Conservation (phyloP, 2,797 vertebrate species). For the Tachyglossus aculeatus region DNA sequence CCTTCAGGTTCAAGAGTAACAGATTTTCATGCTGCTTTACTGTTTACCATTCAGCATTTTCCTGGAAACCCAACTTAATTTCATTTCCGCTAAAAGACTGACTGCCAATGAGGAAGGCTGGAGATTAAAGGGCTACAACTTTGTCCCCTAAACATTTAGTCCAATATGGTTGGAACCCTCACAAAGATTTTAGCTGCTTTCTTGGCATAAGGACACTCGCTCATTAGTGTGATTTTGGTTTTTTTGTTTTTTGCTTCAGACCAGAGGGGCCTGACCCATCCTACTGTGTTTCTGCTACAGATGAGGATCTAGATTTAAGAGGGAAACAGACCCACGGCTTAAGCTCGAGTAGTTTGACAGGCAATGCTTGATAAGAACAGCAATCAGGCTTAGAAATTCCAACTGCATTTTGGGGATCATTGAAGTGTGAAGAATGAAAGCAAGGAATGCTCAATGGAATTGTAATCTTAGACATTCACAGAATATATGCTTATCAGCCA, state of each 20-base stretch:
- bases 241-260: too few species aligned
- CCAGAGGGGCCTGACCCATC: neutral
- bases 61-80: constrained; percentile 20
- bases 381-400: neutral
- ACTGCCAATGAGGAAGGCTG: neutral
- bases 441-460: neutral
- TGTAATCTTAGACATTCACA: neutral
- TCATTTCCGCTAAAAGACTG: constrained; percentile 5
- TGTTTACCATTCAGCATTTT: constrained; percentile 28
- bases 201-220: neutral
- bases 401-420: neutral
- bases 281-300: neutral
- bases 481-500: neutral
- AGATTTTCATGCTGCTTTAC: neutral
- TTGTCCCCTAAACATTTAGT: neutral
- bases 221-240: neutral
- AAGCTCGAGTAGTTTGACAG: neutral
- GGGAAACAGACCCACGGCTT: neutral
- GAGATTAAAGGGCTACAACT: constrained; percentile 37
- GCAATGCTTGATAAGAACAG: neutral
- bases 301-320: neutral
- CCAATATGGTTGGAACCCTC: neutral
- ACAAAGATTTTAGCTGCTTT: neutral
- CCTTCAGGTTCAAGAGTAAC: neutral
- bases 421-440: constrained; percentile 20